Evolutionary conservation across 1,140 invertebrate genomes (phyloP), one percentile per base, ranked within the genome.

Genomic region (Drosophila sp.): DNA sequence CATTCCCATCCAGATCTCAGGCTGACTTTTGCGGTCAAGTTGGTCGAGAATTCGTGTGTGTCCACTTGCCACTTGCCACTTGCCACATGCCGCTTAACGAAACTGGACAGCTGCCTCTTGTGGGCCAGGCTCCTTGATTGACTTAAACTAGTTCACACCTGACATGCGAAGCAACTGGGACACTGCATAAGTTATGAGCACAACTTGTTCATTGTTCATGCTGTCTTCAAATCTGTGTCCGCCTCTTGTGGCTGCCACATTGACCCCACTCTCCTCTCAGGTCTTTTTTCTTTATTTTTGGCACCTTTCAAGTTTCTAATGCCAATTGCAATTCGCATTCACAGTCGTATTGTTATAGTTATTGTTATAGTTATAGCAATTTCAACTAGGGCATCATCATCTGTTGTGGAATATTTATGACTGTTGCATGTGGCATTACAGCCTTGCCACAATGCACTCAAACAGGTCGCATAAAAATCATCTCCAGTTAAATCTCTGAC

Each of bases 71-170:
- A 8, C 48, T 36, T 13, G 48, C 29, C 29, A 29, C 40, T 29
- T 54, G 73, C 45, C 46, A 72, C n/a, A 46, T 43, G 73, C 45
- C 46, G 62, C n/a, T 34, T 43, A 45, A 58, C 34, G 27, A n/a
- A 46, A 18, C 58, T 78, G 79, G 77, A 56, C 81, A 74, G 74
- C 75, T 75, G 54, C 53, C 40, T 48, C 64, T 77, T 46, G 51
- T 65, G 64, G 29, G 70, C 77, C 63, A 50, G 64, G 74, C 61
- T 70, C 64, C 63, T 57, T 78, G 83, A 86, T 87, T 78, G 82
- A 86, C 82, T 86, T 87, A 65, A 87, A 86, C 82, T 82, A 87
- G 82, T 86, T 86, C 61, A 66, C 83, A 56, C 66, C 75, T 59
- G 62, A 72, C 65, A 71, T 38, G 58, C 69, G 14, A 27, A 29